These are phyloP conservation scores for Leptinotarsa undecemlineata DNA, from an alignment of 1,140 invertebrate species.

Conservation along the genomic window DNA sequence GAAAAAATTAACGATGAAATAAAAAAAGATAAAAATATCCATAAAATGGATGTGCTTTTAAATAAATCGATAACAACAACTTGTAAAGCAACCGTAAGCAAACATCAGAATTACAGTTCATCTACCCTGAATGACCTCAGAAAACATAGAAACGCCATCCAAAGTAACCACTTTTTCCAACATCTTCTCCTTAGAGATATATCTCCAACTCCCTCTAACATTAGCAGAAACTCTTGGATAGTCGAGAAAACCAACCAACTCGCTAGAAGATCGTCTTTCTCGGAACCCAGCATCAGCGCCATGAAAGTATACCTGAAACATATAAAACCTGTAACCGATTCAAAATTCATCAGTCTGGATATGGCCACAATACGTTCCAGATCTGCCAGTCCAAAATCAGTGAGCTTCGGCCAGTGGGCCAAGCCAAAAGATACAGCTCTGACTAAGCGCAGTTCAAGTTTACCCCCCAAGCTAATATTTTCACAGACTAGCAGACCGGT, in stretches of 20 bases:
- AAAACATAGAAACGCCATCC: slow-evolving; percentile 61
- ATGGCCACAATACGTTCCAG: slow-evolving; percentile 43
- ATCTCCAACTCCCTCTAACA: slow-evolving; percentile 50
- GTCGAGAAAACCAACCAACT: slow-evolving; percentile 68
- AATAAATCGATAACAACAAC: not conserved
- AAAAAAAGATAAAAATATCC: slow-evolving; percentile 40
- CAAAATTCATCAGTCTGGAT: slow-evolving; percentile 71
- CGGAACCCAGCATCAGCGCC: slow-evolving; percentile 63
- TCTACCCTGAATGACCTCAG: slow-evolving; percentile 59
- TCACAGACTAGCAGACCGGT: slow-evolving; percentile 43
- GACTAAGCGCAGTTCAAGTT: slow-evolving; percentile 59
- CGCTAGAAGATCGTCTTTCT: slow-evolving; percentile 57
- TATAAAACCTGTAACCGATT: slow-evolving; percentile 72
- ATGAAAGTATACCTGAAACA: slow-evolving; percentile 67
- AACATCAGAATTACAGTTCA: slow-evolving; percentile 26
- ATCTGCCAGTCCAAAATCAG: slow-evolving; percentile 47
- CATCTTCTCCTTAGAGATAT: slow-evolving; percentile 66
- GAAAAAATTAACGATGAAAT: slow-evolving; percentile 48
- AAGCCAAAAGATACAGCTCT: slow-evolving; percentile 43
- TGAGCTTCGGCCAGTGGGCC: slow-evolving; percentile 46
- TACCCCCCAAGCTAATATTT: slow-evolving; percentile 37
- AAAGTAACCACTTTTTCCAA: slow-evolving; percentile 71
- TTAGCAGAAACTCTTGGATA: slow-evolving; percentile 59
- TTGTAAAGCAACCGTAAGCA: not conserved
- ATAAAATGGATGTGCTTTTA: not conserved